Evolutionary conservation across 2,113 vertebrate genomes (phyloP), one percentile per base, ranked within the genome.

Genomic region (Rhabdomys dilectus): DNA sequence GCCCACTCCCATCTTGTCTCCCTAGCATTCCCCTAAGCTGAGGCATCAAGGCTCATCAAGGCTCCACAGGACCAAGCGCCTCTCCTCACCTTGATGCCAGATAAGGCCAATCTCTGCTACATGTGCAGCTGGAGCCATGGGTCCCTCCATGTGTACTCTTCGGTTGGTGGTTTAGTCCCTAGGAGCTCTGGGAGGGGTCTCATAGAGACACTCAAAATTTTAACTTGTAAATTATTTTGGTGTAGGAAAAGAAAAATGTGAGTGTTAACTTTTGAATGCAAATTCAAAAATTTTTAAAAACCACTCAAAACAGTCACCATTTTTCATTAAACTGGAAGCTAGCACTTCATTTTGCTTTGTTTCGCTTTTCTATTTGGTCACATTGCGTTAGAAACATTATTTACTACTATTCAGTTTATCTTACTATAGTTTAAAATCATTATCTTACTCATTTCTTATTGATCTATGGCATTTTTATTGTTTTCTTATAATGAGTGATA

Each of bases 211-310:
- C 10, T 75, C 42, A 3, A 56, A 91, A 91, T 76, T 97, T 91
- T 89, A 84, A 95, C 78, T 93, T 93, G 77, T 48, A 96, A 86
- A 93, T 89, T 81, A 93, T 53, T 96, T 93, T 76, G 24, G 12
- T 53, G 95, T 93, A 85, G 62, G 26, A 89, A 51, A 91, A 81
- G 77, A 16, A 75, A 68, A 48, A 34, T 88, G 2, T 75, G 11
- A 66, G 48, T 58, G 77, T 19, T 85, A 91, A 75, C 36, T 93
- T 94, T 76, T 70, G 58, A 86, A 91, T 81, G 66, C 80, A 16
- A 90, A 48, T 82, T 21, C 19, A 81, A n/a, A 78, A 88, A 84
- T 84, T 6, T 56, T 56, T 60, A 45, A 51, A 51, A 31, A 68
- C 1, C 62, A 77, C 93, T 56, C n/a, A 39, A 91, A 93, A 56